Conservation (phyloP, 2,888 invertebrate species). For the Desoria tigrina region DNA sequence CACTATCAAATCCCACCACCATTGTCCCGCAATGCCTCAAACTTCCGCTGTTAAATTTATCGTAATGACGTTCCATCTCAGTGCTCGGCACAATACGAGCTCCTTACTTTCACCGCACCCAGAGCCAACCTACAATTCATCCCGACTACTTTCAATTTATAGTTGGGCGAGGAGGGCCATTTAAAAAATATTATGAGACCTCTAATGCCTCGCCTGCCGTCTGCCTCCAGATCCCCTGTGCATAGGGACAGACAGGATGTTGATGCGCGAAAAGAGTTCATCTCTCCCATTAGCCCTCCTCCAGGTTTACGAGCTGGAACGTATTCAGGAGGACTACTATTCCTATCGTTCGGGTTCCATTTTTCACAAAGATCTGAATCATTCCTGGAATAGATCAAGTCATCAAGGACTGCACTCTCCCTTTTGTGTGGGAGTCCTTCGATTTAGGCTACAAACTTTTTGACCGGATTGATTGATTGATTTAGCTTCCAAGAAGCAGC, state of each 20-base stretch:
- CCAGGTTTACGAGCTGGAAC: conserved; percentile 41
- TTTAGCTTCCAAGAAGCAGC: too few relatives aligned
- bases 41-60: conserved; percentile 43
- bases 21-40: conserved; percentile 9
- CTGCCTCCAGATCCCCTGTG: too few relatives aligned
- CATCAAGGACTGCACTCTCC: too few relatives aligned
- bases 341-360: conserved; percentile 19
- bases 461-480: too few relatives aligned
- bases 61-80: conserved; percentile 38
- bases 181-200: background rate
- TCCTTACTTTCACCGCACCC: conserved; percentile 12
- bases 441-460: too few relatives aligned
- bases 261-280: conserved; percentile 7
- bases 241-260: background rate
- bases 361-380: too few relatives aligned
- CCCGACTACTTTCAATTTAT: conserved; percentile 18
- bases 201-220: too few relatives aligned
- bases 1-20: too few relatives aligned
- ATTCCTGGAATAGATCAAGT: too few relatives aligned
- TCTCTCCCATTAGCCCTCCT: conserved; percentile 37
- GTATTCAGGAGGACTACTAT: conserved; percentile 39
- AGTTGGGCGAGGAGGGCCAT: background rate
- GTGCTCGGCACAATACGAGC: conserved; percentile 28
- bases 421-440: too few relatives aligned
- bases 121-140: conserved; percentile 5